These are phyloP conservation scores for Spodoptera picta DNA, from an alignment of 2,888 invertebrate species.

Conservation along the genomic window DNA sequence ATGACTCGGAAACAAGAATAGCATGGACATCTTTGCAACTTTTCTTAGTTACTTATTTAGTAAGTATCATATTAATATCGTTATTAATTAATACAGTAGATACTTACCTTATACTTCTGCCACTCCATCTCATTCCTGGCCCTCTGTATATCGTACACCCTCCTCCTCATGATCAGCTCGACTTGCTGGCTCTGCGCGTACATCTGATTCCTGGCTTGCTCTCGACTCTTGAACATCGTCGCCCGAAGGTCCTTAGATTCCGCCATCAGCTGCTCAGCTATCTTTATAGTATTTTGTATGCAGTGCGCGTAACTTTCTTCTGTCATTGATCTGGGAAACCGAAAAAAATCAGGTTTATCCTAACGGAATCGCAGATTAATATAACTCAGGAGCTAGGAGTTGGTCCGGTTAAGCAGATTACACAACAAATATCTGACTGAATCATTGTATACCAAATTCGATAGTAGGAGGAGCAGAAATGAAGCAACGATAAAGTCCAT, in stretches of 20 bases:
- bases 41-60: no score
- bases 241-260: constrained; percentile 94
- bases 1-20: no score
- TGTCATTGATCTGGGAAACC: constrained; percentile 87
- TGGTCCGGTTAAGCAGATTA: no score
- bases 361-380: no score
- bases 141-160: constrained; percentile 95
- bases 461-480: no score
- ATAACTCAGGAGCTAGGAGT: no score
- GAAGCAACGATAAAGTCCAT: no score
- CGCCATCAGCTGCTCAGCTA: constrained; percentile 94
- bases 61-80: no score
- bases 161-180: constrained; percentile 94
- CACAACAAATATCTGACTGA: no score
- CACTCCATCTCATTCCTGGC: constrained; percentile 96
- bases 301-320: constrained; percentile 95
- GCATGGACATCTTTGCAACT: no score
- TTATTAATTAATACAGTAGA: neutral
- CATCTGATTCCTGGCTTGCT: constrained; percentile 94
- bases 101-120: constrained; percentile 90
- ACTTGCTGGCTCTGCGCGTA: constrained; percentile 94
- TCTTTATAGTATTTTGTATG: constrained; percentile 92
- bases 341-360: neutral
- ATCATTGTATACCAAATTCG: no score
- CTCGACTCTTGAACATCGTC: constrained; percentile 93